A percentile compares a stretch with the other conserved stretches of the same genome.
Conservation (phyloP, 2,888 invertebrate species). For the Stenodema calcarata region DNA sequence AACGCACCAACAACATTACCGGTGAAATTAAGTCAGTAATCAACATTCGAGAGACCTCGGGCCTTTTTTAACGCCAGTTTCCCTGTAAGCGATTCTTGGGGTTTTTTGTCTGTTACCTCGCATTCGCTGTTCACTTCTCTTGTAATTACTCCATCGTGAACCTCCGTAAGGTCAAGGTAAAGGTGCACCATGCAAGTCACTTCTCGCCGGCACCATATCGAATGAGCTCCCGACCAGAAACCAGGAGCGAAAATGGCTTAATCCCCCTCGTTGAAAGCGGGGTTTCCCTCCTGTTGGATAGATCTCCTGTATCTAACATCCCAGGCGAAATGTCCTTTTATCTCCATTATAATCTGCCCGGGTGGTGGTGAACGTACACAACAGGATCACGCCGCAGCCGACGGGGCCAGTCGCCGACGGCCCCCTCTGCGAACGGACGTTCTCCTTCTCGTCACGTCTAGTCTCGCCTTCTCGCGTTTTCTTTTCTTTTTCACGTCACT, state of each 20-base stretch:
- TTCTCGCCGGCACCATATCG: neutral
- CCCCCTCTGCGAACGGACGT: neutral
- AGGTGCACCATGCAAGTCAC: neutral
- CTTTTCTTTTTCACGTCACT: neutral
- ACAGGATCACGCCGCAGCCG: neutral
- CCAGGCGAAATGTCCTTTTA: slow-evolving; percentile 2
- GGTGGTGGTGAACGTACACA: slow-evolving; percentile 25
- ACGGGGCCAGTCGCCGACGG: neutral
- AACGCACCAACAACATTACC: no score
- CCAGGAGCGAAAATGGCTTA: neutral
- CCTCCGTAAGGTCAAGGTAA: neutral
- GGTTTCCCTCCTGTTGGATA: neutral
- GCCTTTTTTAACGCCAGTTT: no score
- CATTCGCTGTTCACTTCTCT: no score
- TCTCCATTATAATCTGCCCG: slow-evolving; percentile 25
- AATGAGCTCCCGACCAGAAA: neutral
- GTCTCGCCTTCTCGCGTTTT: neutral
- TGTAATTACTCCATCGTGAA: neutral
- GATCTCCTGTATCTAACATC: neutral
- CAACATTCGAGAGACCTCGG: no score
- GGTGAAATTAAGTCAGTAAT: no score
- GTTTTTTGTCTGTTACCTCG: no score
- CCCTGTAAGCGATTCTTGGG: no score
- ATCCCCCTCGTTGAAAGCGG: neutral
- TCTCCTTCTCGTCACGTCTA: neutral